Base-by-base conservation (phyloP, 2,888 invertebrate genomes). In the Noctua fimbriata region DNA sequence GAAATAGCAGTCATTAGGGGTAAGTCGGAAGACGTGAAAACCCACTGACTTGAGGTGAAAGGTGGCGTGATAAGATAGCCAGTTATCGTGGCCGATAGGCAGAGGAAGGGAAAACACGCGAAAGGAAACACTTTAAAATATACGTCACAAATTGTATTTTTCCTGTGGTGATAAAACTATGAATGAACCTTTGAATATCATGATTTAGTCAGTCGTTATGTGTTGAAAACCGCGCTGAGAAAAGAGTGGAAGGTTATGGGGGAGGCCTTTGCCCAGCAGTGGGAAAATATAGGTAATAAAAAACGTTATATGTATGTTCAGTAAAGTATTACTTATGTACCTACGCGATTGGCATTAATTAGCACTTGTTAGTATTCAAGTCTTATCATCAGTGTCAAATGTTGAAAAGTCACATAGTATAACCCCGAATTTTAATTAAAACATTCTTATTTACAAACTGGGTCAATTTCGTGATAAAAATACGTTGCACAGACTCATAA, bases 41-140 rank as follows among this genome's bases (percentile, higher is more conserved):
- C 72, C 75, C 55, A 77, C 75, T 70, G 81, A 80, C 75, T 80
- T 16, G 73, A 85, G 85, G 87, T 81, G 85, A 81, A 84, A 81
- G 85, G 85, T 85, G 81, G 74, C 75, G 77, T 87, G 85, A 81
- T 84, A 81, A 76, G 85, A 87, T 87, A 87, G 74, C 85, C 72
- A 47, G 81, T 84, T 85, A 85, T 87, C 85, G 77, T 71, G 84
- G 76, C 72, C 75, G 81, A 87, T 77, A 84, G 63, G 69, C 72
- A 72, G 28, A 63, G 47, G 52, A 28, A 76, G 69, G 63, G 72
- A 58, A 85, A 85, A 73, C 72, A 85, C 66, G 63, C 58, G 55
- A 75, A 81, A 70, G 69, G 49, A 66, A 77, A 77, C 21, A 75
- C 24, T 74, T 75, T 49, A 67, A 36, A 81, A 41, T 75, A 77